Evolutionary conservation across 2,888 invertebrate species (phyloP), one percentile per base, ranked within the genome.

Genomic region (Rhaphigaster nebulosa): DNA sequence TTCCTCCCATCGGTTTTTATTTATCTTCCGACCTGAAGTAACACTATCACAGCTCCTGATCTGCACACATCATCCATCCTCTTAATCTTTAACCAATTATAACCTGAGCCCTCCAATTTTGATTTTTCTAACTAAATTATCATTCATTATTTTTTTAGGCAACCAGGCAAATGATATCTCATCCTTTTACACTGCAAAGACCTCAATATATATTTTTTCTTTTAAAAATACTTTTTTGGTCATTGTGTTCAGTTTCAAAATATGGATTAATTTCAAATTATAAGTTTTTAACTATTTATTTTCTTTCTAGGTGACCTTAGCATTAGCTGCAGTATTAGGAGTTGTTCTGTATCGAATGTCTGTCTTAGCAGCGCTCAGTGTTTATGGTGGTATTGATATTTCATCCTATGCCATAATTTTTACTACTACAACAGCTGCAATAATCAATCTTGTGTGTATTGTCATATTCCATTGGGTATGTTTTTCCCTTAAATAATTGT

Each of bases 331-430:
- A 0, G 97, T 99, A 52, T 95, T 99, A 92, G 99, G 97, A 20
- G 98, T 99, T 26, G 98, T 99, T 92, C 94, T 99, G 18, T 99
- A 99, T 94, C 96, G 98, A 91, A 97, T 98, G 96, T 97, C 97
- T 13, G 94, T 97, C 92, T 93, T 97, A 92, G 96, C 97, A 26
- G 96, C 96, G 20, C 93, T 96, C 50, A 95, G 95, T 92, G 95
- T 96, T 92, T 94, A 95, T 0, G 94, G 95, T 92, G 94, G 94
- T 91, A 95, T 96, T 92, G 95, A 96, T 88, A 96, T 96, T 1
- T 96, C 96, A 92, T 92, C 92, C 2, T 96, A 96, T 93, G 97
- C 97, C 0, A 96, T 98, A 93, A 94, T 99, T 93, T 96, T 99
- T 93, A 98, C 98, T 34, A 97, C 98, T 0, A 96, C 96, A 29